A percentile compares a stretch with the other conserved stretches of the same genome.
These are phyloP conservation scores for Aphelinus certus DNA, from an alignment of 1,140 invertebrate species.

Conservation along the genomic window DNA sequence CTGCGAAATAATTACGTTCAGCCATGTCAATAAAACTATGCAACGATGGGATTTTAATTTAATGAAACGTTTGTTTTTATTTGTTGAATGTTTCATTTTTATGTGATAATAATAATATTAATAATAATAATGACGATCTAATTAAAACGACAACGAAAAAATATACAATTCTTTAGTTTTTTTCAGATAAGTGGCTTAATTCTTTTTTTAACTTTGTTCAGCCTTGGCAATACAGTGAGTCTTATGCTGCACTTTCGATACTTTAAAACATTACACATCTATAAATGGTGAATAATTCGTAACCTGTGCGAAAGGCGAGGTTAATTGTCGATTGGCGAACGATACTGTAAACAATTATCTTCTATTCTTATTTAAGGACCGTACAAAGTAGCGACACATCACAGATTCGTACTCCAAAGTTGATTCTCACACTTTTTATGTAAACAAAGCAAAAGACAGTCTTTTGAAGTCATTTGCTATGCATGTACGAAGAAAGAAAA, in stretches of 20 bases:
- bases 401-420: conserved; percentile 32
- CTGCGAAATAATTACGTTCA: conserved; percentile 23
- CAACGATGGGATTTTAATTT: conserved; percentile 35
- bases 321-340: conserved; percentile 37
- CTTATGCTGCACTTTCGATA: conserved; percentile 38
- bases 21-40: conserved; percentile 32
- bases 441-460: conserved; percentile 38
- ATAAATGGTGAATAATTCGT: conserved; percentile 38
- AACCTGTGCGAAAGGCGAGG: conserved; percentile 40
- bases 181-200: conserved; percentile 34
- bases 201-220: conserved; percentile 35
- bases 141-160: conserved; percentile 40
- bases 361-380: conserved; percentile 35
- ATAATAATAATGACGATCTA: conserved; percentile 39
- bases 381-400: conserved; percentile 38
- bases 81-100: conserved; percentile 40
- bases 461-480: conserved; percentile 39
- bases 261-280: conserved; percentile 38
- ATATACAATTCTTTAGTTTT: conserved; percentile 39
- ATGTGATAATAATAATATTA: conserved; percentile 39
- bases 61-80: conserved; percentile 32
- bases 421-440: conserved; percentile 12
- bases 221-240: conserved; percentile 38
- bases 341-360: conserved; percentile 39
- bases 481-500: conserved; percentile 27